phyloP scores from a whole-genome alignment of 1,140 invertebrate genomes.

The Probaryconus sp. region DNA sequence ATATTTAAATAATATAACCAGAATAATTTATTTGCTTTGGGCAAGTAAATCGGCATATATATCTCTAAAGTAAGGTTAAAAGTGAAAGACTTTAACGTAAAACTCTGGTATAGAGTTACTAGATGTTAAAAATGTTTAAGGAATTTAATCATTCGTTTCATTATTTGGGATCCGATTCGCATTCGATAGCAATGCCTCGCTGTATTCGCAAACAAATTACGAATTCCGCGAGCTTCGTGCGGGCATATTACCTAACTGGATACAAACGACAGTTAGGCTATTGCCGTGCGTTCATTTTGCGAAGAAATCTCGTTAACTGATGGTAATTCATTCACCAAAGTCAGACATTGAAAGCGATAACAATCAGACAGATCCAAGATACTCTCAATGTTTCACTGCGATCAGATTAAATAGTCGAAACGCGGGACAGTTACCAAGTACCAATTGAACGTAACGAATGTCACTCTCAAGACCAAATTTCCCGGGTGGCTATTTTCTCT shows the following conservation, averaged over 20 bases:
- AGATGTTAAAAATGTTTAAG: no score
- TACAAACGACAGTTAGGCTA: conserved; percentile 45
- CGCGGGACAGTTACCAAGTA: conserved; percentile 27
- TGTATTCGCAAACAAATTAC: conserved; percentile 10
- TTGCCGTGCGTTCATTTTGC: conserved; percentile 26
- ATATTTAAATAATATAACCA: no score
- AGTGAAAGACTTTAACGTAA: no score
- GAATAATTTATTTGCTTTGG: no score
- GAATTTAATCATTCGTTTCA: no score
- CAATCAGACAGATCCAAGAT: conserved; percentile 52
- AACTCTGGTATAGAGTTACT: no score
- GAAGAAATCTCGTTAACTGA: conserved; percentile 48
- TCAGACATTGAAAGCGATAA: conserved; percentile 39
- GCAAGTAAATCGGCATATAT: no score
- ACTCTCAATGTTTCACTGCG: conserved; percentile 39
- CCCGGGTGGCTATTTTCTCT: conserved; percentile 7
- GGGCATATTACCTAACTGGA: conserved; percentile 5
- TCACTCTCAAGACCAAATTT: conserved; percentile 39
- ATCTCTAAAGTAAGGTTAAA: no score
- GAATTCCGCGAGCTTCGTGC: conserved; percentile 12
- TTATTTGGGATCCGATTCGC: not conserved
- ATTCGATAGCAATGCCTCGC: not conserved
- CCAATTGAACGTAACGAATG: conserved; percentile 29
- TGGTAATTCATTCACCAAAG: conserved; percentile 57
- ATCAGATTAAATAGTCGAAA: conserved; percentile 59